Evolutionary conservation across 2,888 invertebrate species (phyloP), one percentile per base, ranked within the genome.

Genomic region (Gastracanthus pulcherrimus): DNA sequence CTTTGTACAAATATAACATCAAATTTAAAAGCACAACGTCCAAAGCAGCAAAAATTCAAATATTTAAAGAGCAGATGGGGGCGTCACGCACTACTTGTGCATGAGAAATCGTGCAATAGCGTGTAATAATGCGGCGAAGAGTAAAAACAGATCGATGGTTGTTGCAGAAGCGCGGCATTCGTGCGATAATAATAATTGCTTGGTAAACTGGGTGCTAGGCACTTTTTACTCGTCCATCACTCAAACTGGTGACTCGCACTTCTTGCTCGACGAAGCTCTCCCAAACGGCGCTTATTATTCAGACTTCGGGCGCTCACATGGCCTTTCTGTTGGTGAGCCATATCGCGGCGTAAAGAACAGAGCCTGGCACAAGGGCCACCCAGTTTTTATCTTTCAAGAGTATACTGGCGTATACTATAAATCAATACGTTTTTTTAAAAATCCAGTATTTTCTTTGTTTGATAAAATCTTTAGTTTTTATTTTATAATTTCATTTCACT

Each of bases 141-240:
- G 19, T 13, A 36, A 75, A 55, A 76, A 31, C 38, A 26, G 69
- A 76, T 76, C 76, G 41, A 60, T 76, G 51, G 11, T 13, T 23
- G 45, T 36, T 26, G 45, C 60, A 31, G 16, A n/a, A 23, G 34
- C 0, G 19, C 84, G 83, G 83, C 84, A 85, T 86, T 87, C 85
- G 85, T 85, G 84, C 83, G 83, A 83, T 64, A 85, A 87, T 78
- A 71, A 48, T 87, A 88, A 87, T 88, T 86, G 85, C 86, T 83
- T 76, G 85, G 51, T 81, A 85, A 88, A 87, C 86, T 85, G 80
- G 87, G 79, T 69, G 74, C 74, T 71, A 64, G 58, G 66, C 74
- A 81, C 86, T 86, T 87, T 86, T 88, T 85, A 86, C 86, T 86
- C 88, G 84, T 85, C 87, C 88, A 88, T 89, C 89, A 87, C 87